phyloP scores from a whole-genome alignment of 1,140 invertebrate species.

The Drosophila ercepeae region DNA sequence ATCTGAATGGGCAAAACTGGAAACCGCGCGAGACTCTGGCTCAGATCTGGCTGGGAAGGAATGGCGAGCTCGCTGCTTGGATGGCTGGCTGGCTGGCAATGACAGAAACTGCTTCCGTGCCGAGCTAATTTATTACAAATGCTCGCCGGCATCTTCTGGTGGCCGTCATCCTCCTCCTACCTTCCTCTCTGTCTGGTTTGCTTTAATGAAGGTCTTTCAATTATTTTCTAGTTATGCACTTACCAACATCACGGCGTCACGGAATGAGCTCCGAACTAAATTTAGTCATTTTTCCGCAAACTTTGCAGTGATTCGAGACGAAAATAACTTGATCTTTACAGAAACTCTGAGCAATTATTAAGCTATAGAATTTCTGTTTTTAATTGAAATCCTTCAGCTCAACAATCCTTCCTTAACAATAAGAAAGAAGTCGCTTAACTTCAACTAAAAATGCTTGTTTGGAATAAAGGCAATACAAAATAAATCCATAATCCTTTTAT shows the following conservation, averaged over 20 bases:
- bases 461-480: too few species aligned
- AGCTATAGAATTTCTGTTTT: too few species aligned
- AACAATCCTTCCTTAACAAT: too few species aligned
- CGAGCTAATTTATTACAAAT: slow-evolving; percentile 57
- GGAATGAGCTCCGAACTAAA: slow-evolving; percentile 43
- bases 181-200: slow-evolving; percentile 14
- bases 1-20: slow-evolving; percentile 51
- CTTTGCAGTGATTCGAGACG: neutral
- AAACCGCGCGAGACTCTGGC: slow-evolving; percentile 38
- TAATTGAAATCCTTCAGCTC: too few species aligned
- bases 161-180: neutral
- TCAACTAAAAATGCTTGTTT: too few species aligned
- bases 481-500: too few species aligned
- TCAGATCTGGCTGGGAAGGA: slow-evolving; percentile 5
- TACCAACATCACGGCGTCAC: slow-evolving; percentile 21
- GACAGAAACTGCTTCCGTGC: slow-evolving; percentile 58
- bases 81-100: slow-evolving; percentile 30
- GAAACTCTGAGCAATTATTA: too few species aligned
- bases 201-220: slow-evolving; percentile 52
- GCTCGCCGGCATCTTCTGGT: slow-evolving; percentile 36
- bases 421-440: too few species aligned
- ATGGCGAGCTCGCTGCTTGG: slow-evolving; percentile 6
- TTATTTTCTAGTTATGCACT: slow-evolving; percentile 50
- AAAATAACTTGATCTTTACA: slow-evolving; percentile 8
- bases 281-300: slow-evolving; percentile 20